Evolutionary conservation across 2,113 vertebrate genomes (phyloP).

Genomic region (Anoura caudifer): DNA sequence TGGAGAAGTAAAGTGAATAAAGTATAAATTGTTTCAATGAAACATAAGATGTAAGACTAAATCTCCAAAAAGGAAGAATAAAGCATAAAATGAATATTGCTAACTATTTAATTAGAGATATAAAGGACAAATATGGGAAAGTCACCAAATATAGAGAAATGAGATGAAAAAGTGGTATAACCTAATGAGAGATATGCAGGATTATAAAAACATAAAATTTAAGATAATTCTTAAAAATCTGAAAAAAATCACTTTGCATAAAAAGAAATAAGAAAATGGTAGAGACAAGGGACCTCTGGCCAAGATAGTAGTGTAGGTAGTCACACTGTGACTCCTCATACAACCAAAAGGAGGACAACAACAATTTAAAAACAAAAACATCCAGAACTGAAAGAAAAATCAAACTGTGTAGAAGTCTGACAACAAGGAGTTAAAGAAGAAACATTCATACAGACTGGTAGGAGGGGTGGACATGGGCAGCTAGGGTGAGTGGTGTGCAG

Average conservation of each 20-base stretch:
- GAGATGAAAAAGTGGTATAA: background rate
- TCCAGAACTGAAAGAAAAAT: too few relatives aligned
- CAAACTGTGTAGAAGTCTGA: too few relatives aligned
- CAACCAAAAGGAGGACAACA: too few relatives aligned
- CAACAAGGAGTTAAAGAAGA: too few relatives aligned
- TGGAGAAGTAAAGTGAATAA: background rate
- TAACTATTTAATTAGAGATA: background rate
- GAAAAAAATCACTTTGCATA: background rate
- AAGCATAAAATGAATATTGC: background rate
- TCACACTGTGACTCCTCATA: too few relatives aligned
- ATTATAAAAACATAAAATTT: background rate
- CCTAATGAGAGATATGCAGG: background rate
- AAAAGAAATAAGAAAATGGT: background rate
- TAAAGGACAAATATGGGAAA: background rate
- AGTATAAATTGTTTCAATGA: background rate
- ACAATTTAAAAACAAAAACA: too few relatives aligned
- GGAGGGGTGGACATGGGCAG: too few relatives aligned
- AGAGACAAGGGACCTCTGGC: background rate
- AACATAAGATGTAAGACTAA: background rate
- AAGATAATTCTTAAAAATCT: background rate
- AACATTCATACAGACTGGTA: too few relatives aligned
- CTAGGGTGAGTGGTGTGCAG: too few relatives aligned
- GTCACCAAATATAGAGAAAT: background rate
- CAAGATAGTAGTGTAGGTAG: too few relatives aligned
- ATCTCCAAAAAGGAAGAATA: background rate